Evolutionary conservation across 2,888 invertebrate genomes (phyloP).

Genomic region (Drosophila helvetica): DNA sequence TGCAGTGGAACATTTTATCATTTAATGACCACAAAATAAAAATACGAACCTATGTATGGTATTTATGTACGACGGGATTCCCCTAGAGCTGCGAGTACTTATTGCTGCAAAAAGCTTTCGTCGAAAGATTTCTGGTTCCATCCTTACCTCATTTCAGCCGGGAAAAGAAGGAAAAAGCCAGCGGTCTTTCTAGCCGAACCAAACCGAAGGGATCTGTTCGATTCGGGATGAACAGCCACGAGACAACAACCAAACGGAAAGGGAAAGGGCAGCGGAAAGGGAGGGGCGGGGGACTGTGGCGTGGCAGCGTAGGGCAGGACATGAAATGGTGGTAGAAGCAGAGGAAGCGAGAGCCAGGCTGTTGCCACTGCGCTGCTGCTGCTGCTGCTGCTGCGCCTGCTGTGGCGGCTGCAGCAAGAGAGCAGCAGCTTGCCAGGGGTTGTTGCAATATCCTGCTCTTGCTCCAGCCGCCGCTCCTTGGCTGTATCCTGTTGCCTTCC

Average conservation of each 20-base stretch:
- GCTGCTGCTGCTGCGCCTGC: neutral
- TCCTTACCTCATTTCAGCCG: too few relatives aligned
- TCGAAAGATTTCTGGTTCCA: too few relatives aligned
- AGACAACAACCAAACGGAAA: constrained; percentile 47
- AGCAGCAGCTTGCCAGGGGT: constrained; percentile 64
- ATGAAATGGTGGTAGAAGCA: constrained; percentile 13
- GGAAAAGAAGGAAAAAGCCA: too few relatives aligned
- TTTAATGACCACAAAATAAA: neutral
- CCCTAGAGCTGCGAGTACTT: too few relatives aligned
- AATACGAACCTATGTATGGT: too few relatives aligned
- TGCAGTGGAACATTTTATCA: neutral
- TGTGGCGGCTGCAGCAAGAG: constrained; percentile 62
- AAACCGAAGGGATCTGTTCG: constrained; percentile 7
- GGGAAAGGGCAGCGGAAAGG: constrained; percentile 34
- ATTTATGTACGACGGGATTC: neutral
- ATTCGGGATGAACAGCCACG: constrained; percentile 40
- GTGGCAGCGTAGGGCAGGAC: constrained; percentile 6
- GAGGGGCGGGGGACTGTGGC: constrained; percentile 29
- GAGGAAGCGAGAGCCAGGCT: constrained; percentile 49
- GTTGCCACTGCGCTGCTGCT: neutral
- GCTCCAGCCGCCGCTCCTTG: constrained; percentile 40
- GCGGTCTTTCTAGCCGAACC: constrained; percentile 11
- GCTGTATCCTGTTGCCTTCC: constrained; percentile 72
- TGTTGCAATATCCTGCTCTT: constrained; percentile 54
- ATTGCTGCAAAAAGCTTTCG: too few relatives aligned